phyloP scores from a whole-genome alignment of 2,113 vertebrate species.

The Pavo muticus region DNA sequence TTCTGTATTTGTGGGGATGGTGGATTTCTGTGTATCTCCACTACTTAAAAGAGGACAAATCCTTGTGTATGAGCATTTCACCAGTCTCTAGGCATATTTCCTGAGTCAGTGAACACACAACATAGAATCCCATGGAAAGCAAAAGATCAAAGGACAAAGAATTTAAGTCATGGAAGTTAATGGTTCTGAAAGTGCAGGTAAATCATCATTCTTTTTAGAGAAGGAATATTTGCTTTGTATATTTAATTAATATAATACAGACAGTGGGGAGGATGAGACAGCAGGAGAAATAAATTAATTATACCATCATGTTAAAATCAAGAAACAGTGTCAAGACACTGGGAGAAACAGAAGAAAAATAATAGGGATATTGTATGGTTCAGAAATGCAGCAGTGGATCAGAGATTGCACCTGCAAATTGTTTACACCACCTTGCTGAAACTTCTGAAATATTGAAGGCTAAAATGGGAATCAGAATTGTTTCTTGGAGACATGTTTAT shows the following conservation, averaged over 20 bases:
- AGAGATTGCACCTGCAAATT: not conserved
- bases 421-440: not conserved
- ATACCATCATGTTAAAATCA: not conserved
- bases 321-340: not conserved
- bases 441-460: not conserved
- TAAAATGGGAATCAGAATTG: slow-evolving; percentile 4
- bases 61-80: fast-evolving
- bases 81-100: not conserved
- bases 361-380: not conserved
- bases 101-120: not conserved
- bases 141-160: not conserved
- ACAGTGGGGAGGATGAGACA: not conserved
- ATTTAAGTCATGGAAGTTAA: not conserved
- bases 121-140: not conserved
- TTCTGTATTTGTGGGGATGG: not conserved
- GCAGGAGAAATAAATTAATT: not conserved
- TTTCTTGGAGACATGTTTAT: slow-evolving; percentile 14
- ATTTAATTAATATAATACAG: not conserved
- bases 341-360: not conserved
- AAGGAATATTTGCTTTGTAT: not conserved
- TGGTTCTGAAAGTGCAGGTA: not conserved
- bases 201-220: not conserved
- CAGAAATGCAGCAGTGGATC: not conserved
- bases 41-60: not conserved
- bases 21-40: not conserved